Base-by-base conservation (phyloP, 1,140 invertebrate genomes). In the Ooceraea biroi region DNA sequence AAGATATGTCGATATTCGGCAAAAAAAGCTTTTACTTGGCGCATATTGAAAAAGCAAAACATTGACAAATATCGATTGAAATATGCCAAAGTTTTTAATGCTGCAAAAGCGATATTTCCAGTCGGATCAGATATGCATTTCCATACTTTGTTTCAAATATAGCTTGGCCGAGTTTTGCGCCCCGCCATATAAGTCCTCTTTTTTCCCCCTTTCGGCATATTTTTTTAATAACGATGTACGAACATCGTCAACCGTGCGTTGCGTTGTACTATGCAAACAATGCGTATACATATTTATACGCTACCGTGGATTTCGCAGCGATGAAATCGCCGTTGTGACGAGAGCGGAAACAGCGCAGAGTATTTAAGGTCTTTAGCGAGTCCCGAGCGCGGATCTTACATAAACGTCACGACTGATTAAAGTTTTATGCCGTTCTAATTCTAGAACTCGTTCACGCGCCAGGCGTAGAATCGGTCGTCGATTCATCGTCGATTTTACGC, bases 211-310 rank as follows among this genome's bases (percentile, higher is more conserved):
- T 30, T 36, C 36, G 36, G 66, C 17, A 57, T 46, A n/a, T 27
- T 55, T 41, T 82, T 72, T 48, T 48, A 73, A 61, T 50, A 82
- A 61, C 78, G 44, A 74, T 73, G 22, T 17, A 41, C 27, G 44
- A 82, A 82, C 57, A 82, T 63, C 78, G 69, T 50, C n/a, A 48
- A 14, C 27, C 44, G 57, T 44, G 68, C 69, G 69, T 82, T 60
- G 66, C 78, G 41, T 30, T 52, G 57, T 50, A 52, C 69, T 61
- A 82, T 82, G 69, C 78, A 74, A 82, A 82, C 78, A 82, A 72
- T 82, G 78, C 69, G 74, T 74, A 61, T 69, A 82, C 74, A 82
- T 82, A 74, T 82, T 74, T 82, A 82, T 50, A 50, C 5, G 58
- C 55, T 19, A 48, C 78, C 36, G 25, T 17, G 48, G 41, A 12